phyloP scores from a whole-genome alignment of 2,888 invertebrate genomes.

The Lymantria dispar region DNA sequence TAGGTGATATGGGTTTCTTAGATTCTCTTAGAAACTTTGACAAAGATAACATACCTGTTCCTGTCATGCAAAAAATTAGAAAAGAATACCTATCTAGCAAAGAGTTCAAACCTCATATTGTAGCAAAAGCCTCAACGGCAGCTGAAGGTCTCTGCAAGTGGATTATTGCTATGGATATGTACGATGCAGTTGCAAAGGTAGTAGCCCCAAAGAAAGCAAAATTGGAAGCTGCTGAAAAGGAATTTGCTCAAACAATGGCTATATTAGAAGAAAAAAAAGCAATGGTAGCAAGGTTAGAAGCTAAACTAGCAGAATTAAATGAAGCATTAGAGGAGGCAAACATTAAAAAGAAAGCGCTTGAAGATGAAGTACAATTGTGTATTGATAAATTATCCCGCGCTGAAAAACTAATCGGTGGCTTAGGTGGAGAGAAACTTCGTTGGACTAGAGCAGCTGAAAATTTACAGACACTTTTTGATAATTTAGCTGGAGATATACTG shows the following conservation, averaged over 20 bases:
- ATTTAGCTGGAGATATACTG: slow-evolving; percentile 94
- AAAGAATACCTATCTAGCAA: slow-evolving; percentile 89
- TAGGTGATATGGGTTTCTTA: slow-evolving; percentile 92
- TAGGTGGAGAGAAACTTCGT: slow-evolving; percentile 93
- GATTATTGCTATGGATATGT: slow-evolving; percentile 95
- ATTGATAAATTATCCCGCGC: slow-evolving; percentile 92
- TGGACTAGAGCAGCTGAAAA: slow-evolving; percentile 91
- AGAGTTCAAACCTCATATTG: slow-evolving; percentile 89
- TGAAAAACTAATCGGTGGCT: slow-evolving; percentile 92
- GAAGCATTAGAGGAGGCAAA: slow-evolving; percentile 86
- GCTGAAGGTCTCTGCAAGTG: slow-evolving; percentile 96
- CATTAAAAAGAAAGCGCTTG: slow-evolving; percentile 85
- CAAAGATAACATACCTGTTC: slow-evolving; percentile 90
- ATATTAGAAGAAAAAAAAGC: slow-evolving; percentile 92
- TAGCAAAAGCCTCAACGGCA: slow-evolving; percentile 95
- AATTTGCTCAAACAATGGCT: slow-evolving; percentile 91
- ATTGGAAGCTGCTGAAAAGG: slow-evolving; percentile 89
- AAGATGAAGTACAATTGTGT: slow-evolving; percentile 90
- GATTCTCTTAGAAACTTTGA: slow-evolving; percentile 89
- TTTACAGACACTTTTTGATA: slow-evolving; percentile 89
- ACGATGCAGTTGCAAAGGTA: slow-evolving; percentile 91
- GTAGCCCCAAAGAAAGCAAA: slow-evolving; percentile 94
- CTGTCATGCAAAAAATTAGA: slow-evolving; percentile 88
- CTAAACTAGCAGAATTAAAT: slow-evolving; percentile 87
- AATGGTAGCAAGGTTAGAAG: slow-evolving; percentile 89